Base-by-base conservation (phyloP, 2,113 vertebrate species). In the Cynocephalus volans region DNA sequence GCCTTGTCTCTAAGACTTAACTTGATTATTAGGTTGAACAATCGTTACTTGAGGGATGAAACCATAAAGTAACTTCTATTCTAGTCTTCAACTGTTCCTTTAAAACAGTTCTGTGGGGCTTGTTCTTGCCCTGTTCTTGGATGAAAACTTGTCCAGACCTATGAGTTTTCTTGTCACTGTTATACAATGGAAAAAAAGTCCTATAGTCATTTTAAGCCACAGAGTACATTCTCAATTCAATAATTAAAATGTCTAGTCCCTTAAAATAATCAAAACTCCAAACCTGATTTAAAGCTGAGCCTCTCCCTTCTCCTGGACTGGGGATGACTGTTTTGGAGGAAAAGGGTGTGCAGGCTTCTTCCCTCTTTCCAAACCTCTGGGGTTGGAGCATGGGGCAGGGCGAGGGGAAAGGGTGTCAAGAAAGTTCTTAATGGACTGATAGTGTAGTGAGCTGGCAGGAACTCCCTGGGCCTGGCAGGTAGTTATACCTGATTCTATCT, bases 221-320 rank as follows among this genome's bases (percentile, higher is more conserved):
- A 36, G 3, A 64, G 19, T 45, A 80, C n/a, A 24, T 56, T 92
- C 73, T 86, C 28, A 82, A n/a, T 81, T 50, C 58, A 89, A 33
- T 79, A 83, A 79, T 88, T 88, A 72, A 82, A 79, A 91, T 41
- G 76, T 58, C 64, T 95, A 80, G 41, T 48, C 31, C 14, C 50
- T 60, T 84, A 23, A 69, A 73, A 75, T 67, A 88, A 80, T 93
- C 52, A 41, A 41, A 41, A 41, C 41, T 41, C 41, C 13, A 58
- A 87, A 36, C 10, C 76, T 77, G 24, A 84, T 41, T 69, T 84
- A 67, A 88, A 95, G 54, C 11, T 28, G 69, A 84, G 48, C 9
- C 31, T 84, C 21, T 23, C 23, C 50, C 1, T 26, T 23, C 54
- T 64, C n/a, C 72, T 52, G 19, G 31, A 11, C 1, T 77, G 54